A percentile compares a stretch with the other conserved stretches of the same genome.
These are phyloP conservation scores for Oenanthe melanoleuca DNA, from an alignment of 2,113 vertebrate genomes.

Conservation along the genomic window DNA sequence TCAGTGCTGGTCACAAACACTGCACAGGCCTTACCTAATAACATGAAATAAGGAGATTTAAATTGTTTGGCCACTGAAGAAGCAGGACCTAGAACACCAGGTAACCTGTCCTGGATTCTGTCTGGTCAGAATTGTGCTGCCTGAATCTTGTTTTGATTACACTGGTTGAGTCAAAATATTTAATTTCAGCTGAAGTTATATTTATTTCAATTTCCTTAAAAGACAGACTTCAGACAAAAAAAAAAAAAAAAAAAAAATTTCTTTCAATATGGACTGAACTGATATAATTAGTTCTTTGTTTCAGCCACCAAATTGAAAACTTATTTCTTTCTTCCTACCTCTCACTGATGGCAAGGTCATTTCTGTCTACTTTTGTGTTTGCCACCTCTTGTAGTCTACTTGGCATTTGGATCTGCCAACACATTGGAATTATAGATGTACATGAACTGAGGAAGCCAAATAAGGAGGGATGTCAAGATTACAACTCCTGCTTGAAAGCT, in stretches of 20 bases:
- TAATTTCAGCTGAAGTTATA: neutral
- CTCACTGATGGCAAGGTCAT: neutral
- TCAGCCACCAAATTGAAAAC: neutral
- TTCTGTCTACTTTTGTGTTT: neutral
- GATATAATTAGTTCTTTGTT: neutral
- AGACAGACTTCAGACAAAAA: neutral
- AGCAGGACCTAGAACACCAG: neutral
- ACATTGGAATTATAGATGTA: neutral
- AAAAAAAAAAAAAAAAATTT: neutral
- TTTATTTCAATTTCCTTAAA: neutral
- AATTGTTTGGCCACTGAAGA: neutral
- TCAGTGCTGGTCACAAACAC: neutral
- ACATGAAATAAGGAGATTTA: neutral
- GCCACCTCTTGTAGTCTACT: neutral
- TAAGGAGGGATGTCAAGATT: conserved; percentile 30
- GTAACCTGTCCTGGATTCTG: neutral
- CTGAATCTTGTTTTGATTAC: neutral
- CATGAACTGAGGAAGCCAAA: neutral
- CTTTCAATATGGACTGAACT: neutral
- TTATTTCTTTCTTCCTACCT: neutral
- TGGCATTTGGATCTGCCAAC: neutral
- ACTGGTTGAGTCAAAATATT: neutral
- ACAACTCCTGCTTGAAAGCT: conserved; percentile 33
- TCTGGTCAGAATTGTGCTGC: neutral
- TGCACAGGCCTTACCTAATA: neutral